Evolutionary conservation across 2,888 invertebrate genomes (phyloP).

Genomic region (Sepiola atlantica): DNA sequence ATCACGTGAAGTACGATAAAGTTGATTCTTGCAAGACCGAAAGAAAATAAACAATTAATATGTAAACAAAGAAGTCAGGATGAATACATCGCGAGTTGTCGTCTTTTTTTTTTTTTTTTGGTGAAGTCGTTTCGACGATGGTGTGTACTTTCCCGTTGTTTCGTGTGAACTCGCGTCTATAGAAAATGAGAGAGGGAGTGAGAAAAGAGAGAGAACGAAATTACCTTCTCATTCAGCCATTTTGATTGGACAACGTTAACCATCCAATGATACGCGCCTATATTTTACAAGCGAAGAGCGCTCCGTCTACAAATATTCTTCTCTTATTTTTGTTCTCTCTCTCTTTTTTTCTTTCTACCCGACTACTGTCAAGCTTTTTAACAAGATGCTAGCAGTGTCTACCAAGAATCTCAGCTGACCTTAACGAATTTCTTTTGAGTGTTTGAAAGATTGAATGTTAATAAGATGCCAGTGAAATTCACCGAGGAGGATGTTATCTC

Average conservation of each 20-base stretch:
- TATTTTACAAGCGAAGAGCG: not conserved
- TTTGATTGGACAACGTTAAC: not conserved
- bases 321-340: not conserved
- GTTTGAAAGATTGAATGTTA: not conserved
- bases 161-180: not conserved
- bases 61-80: not conserved
- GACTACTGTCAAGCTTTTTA: not conserved
- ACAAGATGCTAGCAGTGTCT: not conserved
- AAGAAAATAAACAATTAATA: not conserved
- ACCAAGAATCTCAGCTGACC: not conserved
- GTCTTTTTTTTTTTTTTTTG: not conserved
- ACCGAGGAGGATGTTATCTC: not conserved
- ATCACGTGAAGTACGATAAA: not conserved
- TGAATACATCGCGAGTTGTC: not conserved
- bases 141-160: not conserved
- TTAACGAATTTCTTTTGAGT: not conserved
- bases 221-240: not conserved
- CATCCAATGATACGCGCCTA: not conserved
- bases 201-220: not conserved
- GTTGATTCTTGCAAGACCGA: not conserved
- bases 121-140: not conserved
- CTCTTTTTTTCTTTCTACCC: not conserved
- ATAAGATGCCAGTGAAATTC: not conserved
- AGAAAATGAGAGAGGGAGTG: not conserved
- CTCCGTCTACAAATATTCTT: too few species aligned